Base-by-base conservation (phyloP, 2,888 invertebrate genomes). In the Drosophila picticornis region DNA sequence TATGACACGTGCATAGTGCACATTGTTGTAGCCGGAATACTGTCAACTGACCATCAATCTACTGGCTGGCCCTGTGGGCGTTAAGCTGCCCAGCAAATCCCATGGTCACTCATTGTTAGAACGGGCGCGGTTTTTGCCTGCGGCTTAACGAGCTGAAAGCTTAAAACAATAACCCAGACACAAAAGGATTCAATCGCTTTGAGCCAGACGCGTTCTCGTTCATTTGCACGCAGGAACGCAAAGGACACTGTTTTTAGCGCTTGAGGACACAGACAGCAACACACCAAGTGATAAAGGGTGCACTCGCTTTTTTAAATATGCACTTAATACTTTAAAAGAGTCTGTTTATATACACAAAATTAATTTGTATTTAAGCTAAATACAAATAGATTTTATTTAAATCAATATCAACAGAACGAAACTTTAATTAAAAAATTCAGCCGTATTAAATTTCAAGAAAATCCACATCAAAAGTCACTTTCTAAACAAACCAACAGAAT, bases 31-130 rank as follows among this genome's bases (percentile, higher is more conserved):
- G 59, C 62, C 70, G 71, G 61, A 63, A 69, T 65, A 76, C 81
- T 87, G 87, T 87, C 89, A 87, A 89, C 84, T 80, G 79, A 68
- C 84, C 84, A 85, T 80, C 86, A 87, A 90, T 91, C 90, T 84
- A 85, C 85, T 75, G 83, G 65, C 70, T 53, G 51, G 22, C 22
- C 53, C 73, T 66, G 58, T 43, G 77, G 83, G 76, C 90, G 80
- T 78, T 83, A 83, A 81, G 88, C 83, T 70, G 80, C 46, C 82
- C 59, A 53, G 68, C 67, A 82, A 84, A 84, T 80, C 84, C 87
- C 70, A 61, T 63, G 81, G 77, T 60, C 61, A 68, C 78, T 58
- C 61, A 60, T 63, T 68, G 75, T 73, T 84, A 81, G 81, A 77
- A 76, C 58, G 77, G 75, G 59, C 82, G 80, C 74, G 40, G 74